These are phyloP conservation scores for Nephrotoma guestfalica DNA, from an alignment of 2,888 invertebrate genomes.

Conservation along the genomic window DNA sequence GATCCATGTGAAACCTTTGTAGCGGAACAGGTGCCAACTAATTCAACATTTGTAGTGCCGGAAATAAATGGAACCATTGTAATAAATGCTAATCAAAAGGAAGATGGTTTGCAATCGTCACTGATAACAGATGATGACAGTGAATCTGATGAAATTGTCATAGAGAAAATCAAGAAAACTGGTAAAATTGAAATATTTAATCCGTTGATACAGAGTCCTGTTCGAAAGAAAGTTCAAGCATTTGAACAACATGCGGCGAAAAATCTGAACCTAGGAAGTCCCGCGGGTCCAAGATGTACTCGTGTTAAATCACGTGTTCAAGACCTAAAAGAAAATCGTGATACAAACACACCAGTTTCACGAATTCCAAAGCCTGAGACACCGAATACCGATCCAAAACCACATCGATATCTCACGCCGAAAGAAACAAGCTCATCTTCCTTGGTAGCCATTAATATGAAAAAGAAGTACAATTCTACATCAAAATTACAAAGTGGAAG, in stretches of 20 bases:
- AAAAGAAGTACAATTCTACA: not conserved
- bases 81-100: not conserved
- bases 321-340: slow-evolving; percentile 22
- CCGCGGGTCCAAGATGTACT: slow-evolving; percentile 12
- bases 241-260: slow-evolving; percentile 34
- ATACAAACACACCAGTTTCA: slow-evolving; percentile 12
- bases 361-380: not conserved
- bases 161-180: slow-evolving; percentile 12
- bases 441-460: not conserved
- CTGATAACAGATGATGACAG: slow-evolving; percentile 7
- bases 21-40: not conserved
- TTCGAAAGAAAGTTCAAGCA: slow-evolving; percentile 44
- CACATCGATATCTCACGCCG: not conserved
- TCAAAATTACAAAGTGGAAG: not conserved
- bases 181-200: slow-evolving; percentile 30
- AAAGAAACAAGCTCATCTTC: not conserved
- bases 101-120: not conserved
- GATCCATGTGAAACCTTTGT: not conserved
- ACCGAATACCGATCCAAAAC: not conserved
- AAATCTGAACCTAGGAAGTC: slow-evolving; percentile 5
- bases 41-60: not conserved
- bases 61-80: not conserved
- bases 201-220: slow-evolving; percentile 42
- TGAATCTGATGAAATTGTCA: slow-evolving; percentile 3
- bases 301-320: slow-evolving; percentile 16